Percentiles rank a stretch among this genome's conserved stretches.
phyloP scores from a whole-genome alignment of 1,140 invertebrate species.

The Drosophila yakuba region DNA sequence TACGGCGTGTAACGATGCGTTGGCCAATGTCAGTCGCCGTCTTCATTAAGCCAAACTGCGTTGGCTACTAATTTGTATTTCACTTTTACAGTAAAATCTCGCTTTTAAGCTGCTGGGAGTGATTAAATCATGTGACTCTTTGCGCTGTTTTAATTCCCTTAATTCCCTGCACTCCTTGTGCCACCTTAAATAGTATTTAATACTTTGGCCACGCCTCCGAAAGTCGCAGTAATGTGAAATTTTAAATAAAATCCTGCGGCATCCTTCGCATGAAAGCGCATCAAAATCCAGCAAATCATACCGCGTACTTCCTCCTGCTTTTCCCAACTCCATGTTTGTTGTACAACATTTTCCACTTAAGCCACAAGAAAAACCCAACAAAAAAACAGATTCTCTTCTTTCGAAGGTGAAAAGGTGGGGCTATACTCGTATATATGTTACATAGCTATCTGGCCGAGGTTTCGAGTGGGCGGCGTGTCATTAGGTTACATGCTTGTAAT shows the following conservation, averaged over 20 bases:
- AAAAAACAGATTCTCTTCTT: slow-evolving; percentile 20
- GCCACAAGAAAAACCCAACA: slow-evolving; percentile 30
- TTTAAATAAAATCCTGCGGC: not conserved
- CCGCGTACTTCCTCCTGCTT: slow-evolving; percentile 4
- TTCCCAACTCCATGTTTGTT: slow-evolving; percentile 16
- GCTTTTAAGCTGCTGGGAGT: too few species aligned
- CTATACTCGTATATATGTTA: not conserved
- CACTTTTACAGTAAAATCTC: too few species aligned
- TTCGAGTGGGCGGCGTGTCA: slow-evolving; percentile 40
- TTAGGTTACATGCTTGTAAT: slow-evolving; percentile 77
- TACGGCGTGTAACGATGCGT: slow-evolving; percentile 58
- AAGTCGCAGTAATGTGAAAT: too few species aligned
- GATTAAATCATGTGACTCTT: too few species aligned
- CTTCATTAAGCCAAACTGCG: slow-evolving; percentile 56
- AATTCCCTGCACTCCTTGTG: not conserved
- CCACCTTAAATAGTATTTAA: not conserved
- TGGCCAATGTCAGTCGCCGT: slow-evolving; percentile 63
- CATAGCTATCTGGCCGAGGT: slow-evolving; percentile 2
- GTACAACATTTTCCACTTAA: slow-evolving; percentile 71
- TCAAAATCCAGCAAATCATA: slow-evolving; percentile 4
- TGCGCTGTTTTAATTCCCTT: too few species aligned
- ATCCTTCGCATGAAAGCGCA: not conserved
- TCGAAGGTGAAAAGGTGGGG: not conserved
- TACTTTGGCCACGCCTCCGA: not conserved
- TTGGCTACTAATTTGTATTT: too few species aligned